Conservation (phyloP, 2,113 vertebrate species). For the Pomatostomus ruficeps region DNA sequence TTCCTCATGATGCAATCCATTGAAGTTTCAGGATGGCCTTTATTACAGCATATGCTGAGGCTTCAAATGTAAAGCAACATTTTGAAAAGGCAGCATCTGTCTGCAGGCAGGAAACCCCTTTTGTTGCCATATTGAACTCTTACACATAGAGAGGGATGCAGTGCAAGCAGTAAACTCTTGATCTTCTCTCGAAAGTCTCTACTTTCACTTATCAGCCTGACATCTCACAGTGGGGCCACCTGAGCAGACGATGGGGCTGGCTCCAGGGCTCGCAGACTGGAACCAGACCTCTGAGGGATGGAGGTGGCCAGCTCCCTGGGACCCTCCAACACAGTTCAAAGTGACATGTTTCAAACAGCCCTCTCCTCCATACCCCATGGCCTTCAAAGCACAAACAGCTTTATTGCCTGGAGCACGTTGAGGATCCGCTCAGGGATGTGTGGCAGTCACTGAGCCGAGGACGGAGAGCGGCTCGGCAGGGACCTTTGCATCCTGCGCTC, state of each 20-base stretch:
- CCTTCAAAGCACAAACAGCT: slow-evolving; percentile 73
- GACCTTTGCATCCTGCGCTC: neutral
- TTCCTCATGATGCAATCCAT: slow-evolving; percentile 22
- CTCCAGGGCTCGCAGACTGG: slow-evolving; percentile 79
- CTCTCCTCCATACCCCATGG: slow-evolving; percentile 37
- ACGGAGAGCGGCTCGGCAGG: neutral
- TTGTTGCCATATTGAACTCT: slow-evolving; percentile 43
- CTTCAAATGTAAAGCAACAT: slow-evolving; percentile 17
- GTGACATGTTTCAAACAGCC: slow-evolving; percentile 70
- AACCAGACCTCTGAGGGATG: slow-evolving; percentile 59
- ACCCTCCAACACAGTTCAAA: slow-evolving; percentile 77
- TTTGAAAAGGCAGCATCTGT: slow-evolving; percentile 35
- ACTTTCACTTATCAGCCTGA: slow-evolving; percentile 87
- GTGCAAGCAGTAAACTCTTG: slow-evolving; percentile 56
- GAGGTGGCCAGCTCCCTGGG: slow-evolving; percentile 67
- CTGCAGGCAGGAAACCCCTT: slow-evolving; percentile 57
- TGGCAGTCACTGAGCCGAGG: neutral
- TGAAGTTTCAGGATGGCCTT: slow-evolving; percentile 52
- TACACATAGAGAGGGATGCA: neutral
- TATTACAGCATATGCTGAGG: slow-evolving; percentile 35
- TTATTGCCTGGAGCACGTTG: slow-evolving; percentile 31
- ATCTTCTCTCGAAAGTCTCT: slow-evolving; percentile 68
- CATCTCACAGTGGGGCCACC: slow-evolving; percentile 85
- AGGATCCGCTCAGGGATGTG: neutral
- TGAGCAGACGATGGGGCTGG: slow-evolving; percentile 76